phyloP scores from a whole-genome alignment of 2,797 vertebrate genomes.

The Channallabes apus region DNA sequence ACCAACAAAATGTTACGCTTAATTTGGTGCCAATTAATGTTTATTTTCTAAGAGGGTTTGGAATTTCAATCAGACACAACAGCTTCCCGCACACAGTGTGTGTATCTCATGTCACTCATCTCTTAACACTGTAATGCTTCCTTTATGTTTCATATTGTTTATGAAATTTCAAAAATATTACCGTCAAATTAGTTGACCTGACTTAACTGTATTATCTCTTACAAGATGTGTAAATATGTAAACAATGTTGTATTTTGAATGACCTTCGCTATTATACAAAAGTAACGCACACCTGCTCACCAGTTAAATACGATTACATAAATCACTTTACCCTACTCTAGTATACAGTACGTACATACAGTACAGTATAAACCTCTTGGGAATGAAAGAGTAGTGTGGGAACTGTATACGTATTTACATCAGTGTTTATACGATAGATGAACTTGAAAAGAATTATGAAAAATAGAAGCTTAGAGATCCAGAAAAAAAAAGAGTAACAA shows the following conservation, averaged over 20 bases:
- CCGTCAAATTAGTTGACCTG: no score
- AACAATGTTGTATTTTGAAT: not conserved
- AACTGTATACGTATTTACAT: not conserved
- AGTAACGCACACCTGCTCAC: not conserved
- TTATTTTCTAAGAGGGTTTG: no score
- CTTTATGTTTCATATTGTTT: no score
- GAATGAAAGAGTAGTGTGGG: not conserved
- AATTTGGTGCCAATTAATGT: no score
- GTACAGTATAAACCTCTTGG: not conserved
- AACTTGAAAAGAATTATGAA: not conserved
- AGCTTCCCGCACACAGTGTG: no score
- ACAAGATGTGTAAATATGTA: not conserved
- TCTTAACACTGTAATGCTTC: no score
- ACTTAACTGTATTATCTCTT: no score
- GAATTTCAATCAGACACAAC: no score
- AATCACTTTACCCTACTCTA: no score
- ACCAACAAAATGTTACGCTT: no score
- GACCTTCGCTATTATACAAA: not conserved
- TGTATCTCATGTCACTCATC: no score
- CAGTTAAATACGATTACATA: not conserved
- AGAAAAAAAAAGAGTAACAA: constrained; percentile 14
- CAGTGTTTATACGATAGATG: not conserved
- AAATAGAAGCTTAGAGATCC: not conserved
- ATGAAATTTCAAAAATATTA: no score
- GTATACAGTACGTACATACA: not conserved